Conservation (phyloP, 2,797 vertebrate genomes). For the Phataginus tetradactyla region DNA sequence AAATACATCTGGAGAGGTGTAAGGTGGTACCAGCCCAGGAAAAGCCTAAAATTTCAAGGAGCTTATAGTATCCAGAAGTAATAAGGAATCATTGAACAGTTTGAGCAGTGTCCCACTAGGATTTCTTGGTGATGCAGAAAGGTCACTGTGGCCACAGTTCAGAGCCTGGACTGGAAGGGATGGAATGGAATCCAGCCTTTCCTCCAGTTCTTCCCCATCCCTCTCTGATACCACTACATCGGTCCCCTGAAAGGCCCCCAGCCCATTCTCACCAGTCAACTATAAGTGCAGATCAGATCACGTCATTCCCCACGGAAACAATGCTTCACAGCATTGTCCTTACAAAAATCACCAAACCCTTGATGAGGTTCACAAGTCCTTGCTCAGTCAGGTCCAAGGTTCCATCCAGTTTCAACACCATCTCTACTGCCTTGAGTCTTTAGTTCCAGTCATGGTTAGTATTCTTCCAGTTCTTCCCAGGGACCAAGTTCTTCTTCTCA, state of each 20-base stretch:
- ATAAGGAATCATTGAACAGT: background rate
- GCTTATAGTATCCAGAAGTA: background rate
- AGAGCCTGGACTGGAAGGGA: background rate
- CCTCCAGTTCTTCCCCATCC: background rate
- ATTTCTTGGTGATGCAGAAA: background rate
- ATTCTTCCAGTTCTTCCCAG: background rate
- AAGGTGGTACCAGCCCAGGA: background rate
- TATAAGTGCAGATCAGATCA: background rate
- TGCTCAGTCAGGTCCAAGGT: background rate
- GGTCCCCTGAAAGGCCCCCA: background rate
- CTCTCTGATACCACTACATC: background rate
- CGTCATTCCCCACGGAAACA: background rate
- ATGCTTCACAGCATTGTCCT: background rate
- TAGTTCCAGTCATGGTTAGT: background rate
- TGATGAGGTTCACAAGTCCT: background rate
- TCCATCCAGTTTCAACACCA: background rate
- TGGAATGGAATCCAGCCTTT: background rate
- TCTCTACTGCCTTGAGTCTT: background rate
- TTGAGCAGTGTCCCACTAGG: background rate
- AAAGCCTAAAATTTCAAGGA: background rate
- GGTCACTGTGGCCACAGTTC: background rate
- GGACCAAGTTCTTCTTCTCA: background rate
- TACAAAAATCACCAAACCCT: background rate
- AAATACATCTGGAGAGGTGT: background rate
- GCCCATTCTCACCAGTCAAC: background rate